These are phyloP conservation scores for Lates japonicus DNA, from an alignment of 2,797 vertebrate genomes.

Conservation along the genomic window DNA sequence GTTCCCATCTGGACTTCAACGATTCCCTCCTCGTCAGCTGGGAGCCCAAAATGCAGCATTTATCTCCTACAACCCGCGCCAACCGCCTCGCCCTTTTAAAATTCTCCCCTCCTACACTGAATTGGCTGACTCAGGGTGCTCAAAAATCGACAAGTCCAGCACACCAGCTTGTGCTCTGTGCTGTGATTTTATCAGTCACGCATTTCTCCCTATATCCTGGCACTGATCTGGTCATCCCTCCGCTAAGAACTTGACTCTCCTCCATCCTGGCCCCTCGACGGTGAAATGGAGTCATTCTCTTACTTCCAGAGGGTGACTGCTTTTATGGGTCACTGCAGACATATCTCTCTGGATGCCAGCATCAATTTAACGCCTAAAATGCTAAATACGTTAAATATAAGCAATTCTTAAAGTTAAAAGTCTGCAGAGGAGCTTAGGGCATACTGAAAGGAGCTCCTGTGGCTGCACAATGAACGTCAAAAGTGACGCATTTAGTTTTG, in stretches of 20 bases:
- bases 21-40: conserved; percentile 37
- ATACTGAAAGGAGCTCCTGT: not conserved
- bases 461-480: conserved; percentile 23
- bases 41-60: conserved; percentile 49
- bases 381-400: conserved; percentile 2
- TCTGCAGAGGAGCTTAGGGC: not conserved
- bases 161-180: conserved; percentile 21
- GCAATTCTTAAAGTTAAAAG: not conserved
- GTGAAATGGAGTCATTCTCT: conserved; percentile 3
- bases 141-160: conserved; percentile 31
- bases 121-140: conserved; percentile 49
- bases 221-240: conserved; percentile 9
- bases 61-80: conserved; percentile 45
- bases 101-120: conserved; percentile 48
- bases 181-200: conserved; percentile 28
- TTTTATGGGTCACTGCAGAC: conserved; percentile 12
- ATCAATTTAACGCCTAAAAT: not conserved
- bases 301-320: not conserved
- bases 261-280: not conserved
- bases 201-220: conserved; percentile 36
- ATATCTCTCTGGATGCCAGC: not conserved
- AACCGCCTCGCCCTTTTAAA: conserved; percentile 28
- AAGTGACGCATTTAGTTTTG: conserved; percentile 26
- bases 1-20: conserved; percentile 56
- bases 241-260: conserved; percentile 18